A percentile compares a stretch with the other conserved stretches of the same genome.
Evolutionary conservation across 1,140 invertebrate species (phyloP).

Genomic region (Ganaspis sp.): DNA sequence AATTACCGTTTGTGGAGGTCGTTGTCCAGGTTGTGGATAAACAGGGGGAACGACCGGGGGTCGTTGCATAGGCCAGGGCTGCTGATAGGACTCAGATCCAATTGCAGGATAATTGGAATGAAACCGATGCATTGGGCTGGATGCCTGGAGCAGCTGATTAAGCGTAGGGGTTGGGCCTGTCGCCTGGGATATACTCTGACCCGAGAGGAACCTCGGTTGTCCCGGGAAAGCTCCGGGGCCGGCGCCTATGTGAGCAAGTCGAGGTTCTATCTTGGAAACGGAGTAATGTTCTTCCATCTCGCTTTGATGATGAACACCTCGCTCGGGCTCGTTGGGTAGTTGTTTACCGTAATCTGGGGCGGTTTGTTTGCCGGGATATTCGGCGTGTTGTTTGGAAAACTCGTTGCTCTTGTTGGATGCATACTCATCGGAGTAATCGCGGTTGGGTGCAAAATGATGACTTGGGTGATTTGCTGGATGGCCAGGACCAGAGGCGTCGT

Average conservation of each 20-base stretch:
- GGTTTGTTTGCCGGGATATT: slow-evolving; percentile 61
- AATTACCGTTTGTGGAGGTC: slow-evolving; percentile 73
- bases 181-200: slow-evolving; percentile 83
- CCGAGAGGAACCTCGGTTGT: slow-evolving; percentile 77
- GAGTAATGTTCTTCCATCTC: slow-evolving; percentile 71
- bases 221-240: slow-evolving; percentile 63
- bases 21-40: slow-evolving; percentile 71
- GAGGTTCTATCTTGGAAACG: slow-evolving; percentile 67
- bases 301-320: slow-evolving; percentile 47
- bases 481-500: slow-evolving; percentile 64
- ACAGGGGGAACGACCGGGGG: slow-evolving; percentile 72
- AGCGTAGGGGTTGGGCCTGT: slow-evolving; percentile 93
- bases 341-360: slow-evolving; percentile 51
- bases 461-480: slow-evolving; percentile 36
- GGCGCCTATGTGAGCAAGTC: slow-evolving; percentile 58
- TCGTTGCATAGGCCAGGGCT: slow-evolving; percentile 73
- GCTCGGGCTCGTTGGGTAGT: slow-evolving; percentile 47
- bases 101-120: slow-evolving; percentile 75
- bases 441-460: slow-evolving; percentile 52
- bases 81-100: slow-evolving; percentile 72
- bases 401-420: slow-evolving; percentile 58
- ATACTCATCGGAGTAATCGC: slow-evolving; percentile 66
- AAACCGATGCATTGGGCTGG: slow-evolving; percentile 80
- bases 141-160: slow-evolving; percentile 90
- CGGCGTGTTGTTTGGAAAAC: slow-evolving; percentile 59